Evolutionary conservation across 2,888 invertebrate species (phyloP).

Genomic region (Mechanitis messenoides): DNA sequence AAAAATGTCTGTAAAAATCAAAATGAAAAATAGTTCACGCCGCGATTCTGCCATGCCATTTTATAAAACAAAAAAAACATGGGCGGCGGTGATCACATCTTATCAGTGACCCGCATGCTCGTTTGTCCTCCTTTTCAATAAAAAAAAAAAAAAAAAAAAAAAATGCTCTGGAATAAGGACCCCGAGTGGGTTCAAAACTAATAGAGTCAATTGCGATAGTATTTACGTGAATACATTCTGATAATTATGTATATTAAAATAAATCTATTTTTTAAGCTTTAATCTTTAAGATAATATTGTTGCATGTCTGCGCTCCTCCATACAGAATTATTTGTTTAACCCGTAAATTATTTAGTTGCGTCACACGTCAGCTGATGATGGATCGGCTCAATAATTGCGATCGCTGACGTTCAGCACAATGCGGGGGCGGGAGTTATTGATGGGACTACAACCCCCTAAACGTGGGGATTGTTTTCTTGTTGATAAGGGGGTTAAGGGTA

Average conservation of each 20-base stretch:
- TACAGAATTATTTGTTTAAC: conserved; percentile 51
- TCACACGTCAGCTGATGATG: conserved; percentile 64
- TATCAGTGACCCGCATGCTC: no score
- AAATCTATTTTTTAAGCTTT: neutral
- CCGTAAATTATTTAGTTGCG: conserved; percentile 73
- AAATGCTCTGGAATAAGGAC: no score
- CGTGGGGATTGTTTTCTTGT: conserved; percentile 26
- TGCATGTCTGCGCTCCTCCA: conserved; percentile 9
- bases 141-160: no score
- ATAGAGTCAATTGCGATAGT: no score
- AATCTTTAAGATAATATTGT: neutral
- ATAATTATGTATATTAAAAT: no score
- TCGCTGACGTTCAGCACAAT: conserved; percentile 39
- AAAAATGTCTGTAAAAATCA: neutral
- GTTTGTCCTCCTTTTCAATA: no score
- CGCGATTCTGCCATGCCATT: no score
- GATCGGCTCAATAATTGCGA: conserved; percentile 71
- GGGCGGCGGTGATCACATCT: no score
- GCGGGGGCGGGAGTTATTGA: conserved; percentile 30
- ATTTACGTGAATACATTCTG: no score
- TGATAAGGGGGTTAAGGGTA: conserved; percentile 18
- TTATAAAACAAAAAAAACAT: no score
- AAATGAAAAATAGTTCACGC: no score
- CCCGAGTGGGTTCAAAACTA: no score
- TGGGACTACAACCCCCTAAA: conserved; percentile 27